Conservation (phyloP, 2,113 vertebrate species). For the Ancistrus triradiatus region DNA sequence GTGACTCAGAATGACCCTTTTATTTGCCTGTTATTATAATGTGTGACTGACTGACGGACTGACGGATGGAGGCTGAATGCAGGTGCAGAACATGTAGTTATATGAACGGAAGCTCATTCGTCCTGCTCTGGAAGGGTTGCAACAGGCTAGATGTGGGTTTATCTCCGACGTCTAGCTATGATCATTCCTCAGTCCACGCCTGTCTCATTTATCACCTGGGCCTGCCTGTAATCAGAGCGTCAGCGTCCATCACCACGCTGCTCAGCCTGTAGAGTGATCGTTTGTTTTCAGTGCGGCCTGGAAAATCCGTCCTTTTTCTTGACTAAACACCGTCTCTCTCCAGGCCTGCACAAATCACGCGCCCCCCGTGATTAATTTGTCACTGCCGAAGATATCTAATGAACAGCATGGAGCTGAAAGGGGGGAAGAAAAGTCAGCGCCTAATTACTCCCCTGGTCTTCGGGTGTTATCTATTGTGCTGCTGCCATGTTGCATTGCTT, state of each 20-base stretch:
- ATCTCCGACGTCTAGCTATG: neutral
- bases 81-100: neutral
- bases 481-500: slow-evolving; percentile 46
- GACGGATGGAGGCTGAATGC: neutral
- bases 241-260: neutral
- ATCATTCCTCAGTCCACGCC: neutral
- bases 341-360: slow-evolving; percentile 24
- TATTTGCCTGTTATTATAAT: neutral
- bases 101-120: neutral
- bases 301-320: neutral
- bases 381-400: slow-evolving; percentile 46
- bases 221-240: slow-evolving; percentile 6
- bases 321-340: neutral
- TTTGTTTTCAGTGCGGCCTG: too few species aligned
- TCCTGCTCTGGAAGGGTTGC: neutral
- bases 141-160: neutral
- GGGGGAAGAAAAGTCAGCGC: slow-evolving; percentile 16
- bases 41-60: neutral
- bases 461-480: slow-evolving; percentile 50
- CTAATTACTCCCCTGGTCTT: slow-evolving; percentile 46
- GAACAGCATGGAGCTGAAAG: slow-evolving; percentile 34
- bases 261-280: neutral
- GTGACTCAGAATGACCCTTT: neutral
- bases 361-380: slow-evolving; percentile 49
- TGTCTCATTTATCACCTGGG: neutral